Base-by-base conservation (phyloP, 2,888 invertebrate genomes). In the Pristionchus exspectatus region DNA sequence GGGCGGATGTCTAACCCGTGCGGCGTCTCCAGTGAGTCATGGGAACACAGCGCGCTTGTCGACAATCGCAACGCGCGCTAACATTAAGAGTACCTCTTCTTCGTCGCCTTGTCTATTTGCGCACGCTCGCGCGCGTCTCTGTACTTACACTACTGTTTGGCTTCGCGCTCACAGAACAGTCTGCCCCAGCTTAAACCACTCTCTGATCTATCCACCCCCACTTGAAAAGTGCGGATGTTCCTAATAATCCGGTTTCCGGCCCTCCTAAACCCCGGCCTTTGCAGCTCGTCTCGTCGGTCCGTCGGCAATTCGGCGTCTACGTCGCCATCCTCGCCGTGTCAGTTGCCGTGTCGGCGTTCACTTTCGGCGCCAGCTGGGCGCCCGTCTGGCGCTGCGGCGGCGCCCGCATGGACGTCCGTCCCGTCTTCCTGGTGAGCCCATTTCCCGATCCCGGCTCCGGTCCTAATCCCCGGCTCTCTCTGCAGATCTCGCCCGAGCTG, bases 401-500 rank as follows among this genome's bases (percentile, higher is more conserved):
- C 56, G 33, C 56, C 84, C 27, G 59, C 9, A 59, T 85, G 59
- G 84, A 85, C 56, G 56, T 59, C 84, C 84, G 59, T 16, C 84
- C 84, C 33, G 59, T 81, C 50, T 16, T 27, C 50, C 81, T 85
- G 84, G 84, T 85, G 16, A 56, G 84, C 72, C n/a, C 5, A 16
- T 5, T 18, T 30, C 3, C 72, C 33, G 38, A 2, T 54, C 27
- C 50, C 50, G 81, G 81, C 27, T 81, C 77, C 27, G 74, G 38
- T 18, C 24, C 24, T 59, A 84, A 24, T 59, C 4, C 14, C 30
- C 33, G 50, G n/a, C 38, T 38, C 38, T 38, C 38, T 86, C 30
- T 50, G 7, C 87, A 44, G 50, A 87, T 50, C 66, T 27, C 59
- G 59, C 30, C 27, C 14, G n/a, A 63, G 27, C 27, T 44, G 5